phyloP scores from a whole-genome alignment of 2,113 vertebrate species.

The Panthera leo region DNA sequence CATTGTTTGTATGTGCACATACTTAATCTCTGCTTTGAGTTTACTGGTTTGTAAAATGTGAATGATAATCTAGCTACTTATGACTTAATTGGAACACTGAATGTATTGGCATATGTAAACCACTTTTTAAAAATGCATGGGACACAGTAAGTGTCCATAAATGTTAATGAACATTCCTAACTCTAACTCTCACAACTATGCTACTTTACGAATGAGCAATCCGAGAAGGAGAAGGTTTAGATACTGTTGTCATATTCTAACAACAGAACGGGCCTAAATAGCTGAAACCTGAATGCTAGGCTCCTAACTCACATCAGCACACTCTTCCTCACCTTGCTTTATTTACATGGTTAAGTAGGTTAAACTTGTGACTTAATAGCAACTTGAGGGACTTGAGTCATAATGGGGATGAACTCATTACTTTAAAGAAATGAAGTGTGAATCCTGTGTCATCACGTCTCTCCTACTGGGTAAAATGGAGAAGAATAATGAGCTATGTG shows the following conservation, averaged over 20 bases:
- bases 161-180: neutral
- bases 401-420: neutral
- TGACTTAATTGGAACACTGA: neutral
- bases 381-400: neutral
- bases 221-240: neutral
- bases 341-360: neutral
- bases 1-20: neutral
- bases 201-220: neutral
- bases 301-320: neutral
- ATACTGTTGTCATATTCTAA: neutral
- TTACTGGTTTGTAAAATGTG: neutral
- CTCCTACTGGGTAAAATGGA: neutral
- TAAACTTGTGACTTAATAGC: neutral
- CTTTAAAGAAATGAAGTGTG: neutral
- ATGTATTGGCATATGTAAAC: neutral
- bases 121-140: neutral
- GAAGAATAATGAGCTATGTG: neutral
- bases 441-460: neutral
- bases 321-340: neutral
- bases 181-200: neutral
- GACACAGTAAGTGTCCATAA: neutral
- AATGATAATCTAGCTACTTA: neutral
- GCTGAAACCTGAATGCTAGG: neutral
- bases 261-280: neutral
- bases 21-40: neutral